A percentile compares a stretch with the other conserved stretches of the same genome.
These are phyloP conservation scores for Ornithoptera alexandrae DNA, from an alignment of 2,888 invertebrate genomes.

Conservation along the genomic window DNA sequence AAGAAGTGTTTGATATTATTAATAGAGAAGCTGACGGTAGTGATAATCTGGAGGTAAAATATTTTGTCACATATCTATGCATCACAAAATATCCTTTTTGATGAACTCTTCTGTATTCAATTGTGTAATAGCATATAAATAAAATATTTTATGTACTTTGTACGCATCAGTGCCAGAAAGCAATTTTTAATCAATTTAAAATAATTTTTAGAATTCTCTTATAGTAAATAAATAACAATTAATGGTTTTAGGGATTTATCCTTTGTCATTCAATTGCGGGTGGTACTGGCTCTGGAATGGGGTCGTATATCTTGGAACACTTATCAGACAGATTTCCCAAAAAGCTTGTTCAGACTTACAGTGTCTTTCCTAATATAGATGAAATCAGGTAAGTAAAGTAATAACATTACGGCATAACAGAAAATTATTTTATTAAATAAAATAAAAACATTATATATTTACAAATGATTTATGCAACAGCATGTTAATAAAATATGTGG, in stretches of 20 bases:
- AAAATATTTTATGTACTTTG: too few relatives aligned
- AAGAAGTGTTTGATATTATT: conserved; percentile 98
- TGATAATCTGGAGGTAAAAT: conserved; percentile 93
- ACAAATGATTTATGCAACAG: too few relatives aligned
- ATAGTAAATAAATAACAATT: neutral
- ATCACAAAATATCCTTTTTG: too few relatives aligned
- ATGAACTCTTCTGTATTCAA: too few relatives aligned
- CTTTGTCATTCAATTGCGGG: conserved; percentile 99
- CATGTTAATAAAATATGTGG: too few relatives aligned
- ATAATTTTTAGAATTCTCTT: too few relatives aligned
- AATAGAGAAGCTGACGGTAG: conserved; percentile 99
- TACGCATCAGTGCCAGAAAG: too few relatives aligned
- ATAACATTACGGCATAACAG: neutral
- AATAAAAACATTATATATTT: too few relatives aligned
- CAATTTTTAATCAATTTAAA: too few relatives aligned
- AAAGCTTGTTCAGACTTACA: conserved; percentile 98
- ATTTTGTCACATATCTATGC: too few relatives aligned
- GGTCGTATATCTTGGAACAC: conserved; percentile 95
- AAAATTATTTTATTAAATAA: too few relatives aligned
- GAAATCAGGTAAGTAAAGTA: conserved; percentile 85
- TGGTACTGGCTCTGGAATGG: conserved; percentile 99
- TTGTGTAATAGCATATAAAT: too few relatives aligned
- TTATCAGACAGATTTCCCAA: conserved; percentile 97
- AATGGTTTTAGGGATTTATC: conserved; percentile 89
- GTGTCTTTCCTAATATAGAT: conserved; percentile 98